These are phyloP conservation scores for Rhineura floridana DNA, from an alignment of 2,113 vertebrate species.

Conservation along the genomic window DNA sequence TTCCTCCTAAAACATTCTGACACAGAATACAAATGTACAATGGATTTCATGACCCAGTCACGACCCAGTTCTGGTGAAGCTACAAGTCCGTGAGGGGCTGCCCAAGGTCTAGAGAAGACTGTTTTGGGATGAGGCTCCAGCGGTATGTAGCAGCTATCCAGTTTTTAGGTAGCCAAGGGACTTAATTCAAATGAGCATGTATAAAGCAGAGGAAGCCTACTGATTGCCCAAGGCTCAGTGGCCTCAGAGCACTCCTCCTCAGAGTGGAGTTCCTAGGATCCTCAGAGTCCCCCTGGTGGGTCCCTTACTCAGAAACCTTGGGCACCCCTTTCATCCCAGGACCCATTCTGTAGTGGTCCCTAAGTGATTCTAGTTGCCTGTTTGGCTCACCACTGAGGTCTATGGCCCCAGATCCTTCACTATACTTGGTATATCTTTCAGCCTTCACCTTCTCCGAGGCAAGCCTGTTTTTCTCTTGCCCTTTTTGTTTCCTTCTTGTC, in stretches of 20 bases:
- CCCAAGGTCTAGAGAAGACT: neutral
- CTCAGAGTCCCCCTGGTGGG: too few relatives aligned
- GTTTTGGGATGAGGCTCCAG: rapidly evolving
- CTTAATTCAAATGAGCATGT: neutral
- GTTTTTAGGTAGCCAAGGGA: neutral
- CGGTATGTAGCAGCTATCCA: neutral
- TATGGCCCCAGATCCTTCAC: too few relatives aligned
- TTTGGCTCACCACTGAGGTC: too few relatives aligned
- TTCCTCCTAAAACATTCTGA: neutral
- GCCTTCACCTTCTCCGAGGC: too few relatives aligned
- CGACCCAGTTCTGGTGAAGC: neutral
- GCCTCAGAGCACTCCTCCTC: neutral
- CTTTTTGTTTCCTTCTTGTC: too few relatives aligned
- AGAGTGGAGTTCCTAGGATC: neutral
- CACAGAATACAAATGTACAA: neutral
- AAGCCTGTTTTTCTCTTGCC: too few relatives aligned
- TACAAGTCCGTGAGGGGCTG: neutral
- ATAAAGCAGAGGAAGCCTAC: neutral
- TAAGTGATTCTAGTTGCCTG: too few relatives aligned
- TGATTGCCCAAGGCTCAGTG: neutral
- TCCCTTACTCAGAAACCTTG: too few relatives aligned
- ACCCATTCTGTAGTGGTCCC: too few relatives aligned
- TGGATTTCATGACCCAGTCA: neutral
- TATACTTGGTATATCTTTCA: too few relatives aligned
- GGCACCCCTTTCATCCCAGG: too few relatives aligned